These are phyloP conservation scores for Myripristis jacobus DNA, from an alignment of 2,797 vertebrate genomes.

Conservation along the genomic window DNA sequence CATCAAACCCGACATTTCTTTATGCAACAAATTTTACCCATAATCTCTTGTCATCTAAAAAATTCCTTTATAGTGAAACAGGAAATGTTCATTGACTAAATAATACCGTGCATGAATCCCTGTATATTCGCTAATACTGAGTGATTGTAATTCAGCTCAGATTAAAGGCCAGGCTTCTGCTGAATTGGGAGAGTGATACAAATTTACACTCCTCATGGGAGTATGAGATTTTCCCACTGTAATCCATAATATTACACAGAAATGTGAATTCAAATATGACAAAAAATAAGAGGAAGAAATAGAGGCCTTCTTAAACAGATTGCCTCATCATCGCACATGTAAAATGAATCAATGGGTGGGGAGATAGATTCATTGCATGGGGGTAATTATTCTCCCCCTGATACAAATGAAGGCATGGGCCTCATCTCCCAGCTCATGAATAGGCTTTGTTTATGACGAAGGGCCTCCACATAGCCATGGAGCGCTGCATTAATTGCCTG, in stretches of 20 bases:
- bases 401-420: conserved; percentile 67
- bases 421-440: conserved; percentile 70
- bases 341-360: conserved; percentile 66
- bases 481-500: conserved; percentile 60
- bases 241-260: conserved; percentile 31
- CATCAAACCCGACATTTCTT: neutral
- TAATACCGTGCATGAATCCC: neutral
- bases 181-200: conserved; percentile 4
- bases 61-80: neutral
- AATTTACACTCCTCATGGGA: conserved; percentile 10
- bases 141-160: neutral
- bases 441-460: conserved; percentile 72
- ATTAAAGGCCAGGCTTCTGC: neutral
- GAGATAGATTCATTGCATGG: conserved; percentile 71
- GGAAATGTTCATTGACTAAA: neutral
- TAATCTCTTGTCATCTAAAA: neutral
- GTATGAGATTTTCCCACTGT: conserved; percentile 5
- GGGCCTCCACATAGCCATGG: conserved; percentile 58
- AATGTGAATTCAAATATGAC: conserved; percentile 42
- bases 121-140: neutral
- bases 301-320: conserved; percentile 53
- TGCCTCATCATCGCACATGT: conserved; percentile 45
- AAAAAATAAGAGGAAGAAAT: conserved; percentile 41
- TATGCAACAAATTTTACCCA: neutral
- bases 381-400: conserved; percentile 70